Evolutionary conservation across 1,140 invertebrate species (phyloP), one percentile per base, ranked within the genome.

Genomic region (Holotrichia oblita): DNA sequence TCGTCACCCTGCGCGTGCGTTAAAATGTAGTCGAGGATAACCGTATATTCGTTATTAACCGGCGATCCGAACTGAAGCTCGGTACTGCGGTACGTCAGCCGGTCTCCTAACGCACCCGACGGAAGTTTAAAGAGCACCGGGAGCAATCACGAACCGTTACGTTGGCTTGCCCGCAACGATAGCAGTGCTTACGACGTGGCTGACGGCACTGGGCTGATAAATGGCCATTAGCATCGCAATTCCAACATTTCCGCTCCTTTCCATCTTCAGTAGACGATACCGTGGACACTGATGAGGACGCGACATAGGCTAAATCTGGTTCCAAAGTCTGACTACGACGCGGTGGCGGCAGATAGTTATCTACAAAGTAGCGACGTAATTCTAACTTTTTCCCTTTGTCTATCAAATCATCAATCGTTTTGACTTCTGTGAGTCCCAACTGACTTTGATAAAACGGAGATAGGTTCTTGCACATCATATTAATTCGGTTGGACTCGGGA

Each of bases 401-500:
- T 10, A 10, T 6, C 10, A 48, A 48, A 0, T 48, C 44, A 8
- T 17, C n/a, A 4, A 48, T 10, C 44, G 64, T 14, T 22, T 22
- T 14, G 20, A 72, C 8, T 24, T 72, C 64, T 2, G 34, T 9
- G 1, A 72, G 20, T 14, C 10, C 64, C 20, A 72, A 40, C 20
- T 72, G 64, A 40, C 20, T 72, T 20, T 72, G 64, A 10, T 72
- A 72, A 72, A 72, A 72, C 3, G 22, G 64, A 17, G 64, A 2
- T 72, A 72, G 12, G 34, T 72, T 72, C 12, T 9, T 22, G 9
- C 9, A 72, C 10, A 72, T 24, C 9, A 72, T 2, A 3, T 22
- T 14, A 10, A 72, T 1, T 72, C 34, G 64, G 6, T 24, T 72
- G 6, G 20, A 22, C 9, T 72, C 64, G 12, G 64, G 9, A 24